Base-by-base conservation (phyloP, 2,797 vertebrate species). In the Acanthurus leucopareius region DNA sequence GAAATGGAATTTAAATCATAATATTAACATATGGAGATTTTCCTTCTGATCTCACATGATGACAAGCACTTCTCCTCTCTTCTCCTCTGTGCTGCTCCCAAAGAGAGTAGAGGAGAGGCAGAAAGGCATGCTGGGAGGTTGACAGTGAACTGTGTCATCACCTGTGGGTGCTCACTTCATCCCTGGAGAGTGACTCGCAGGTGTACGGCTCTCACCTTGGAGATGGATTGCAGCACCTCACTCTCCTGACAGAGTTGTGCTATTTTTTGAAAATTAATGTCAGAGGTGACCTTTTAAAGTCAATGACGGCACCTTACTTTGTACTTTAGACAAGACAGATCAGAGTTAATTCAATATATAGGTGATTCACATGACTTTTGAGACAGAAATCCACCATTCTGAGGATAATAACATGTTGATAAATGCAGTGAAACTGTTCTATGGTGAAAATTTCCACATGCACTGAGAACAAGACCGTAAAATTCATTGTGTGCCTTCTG, bases 11-110 rank as follows among this genome's bases (percentile, higher is more conserved):
- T 69, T 28, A 45, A 66, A 87, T 82, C 22, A 20, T 49, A 19
- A 40, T 35, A 89, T 85, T 79, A 76, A 53, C 60, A 88, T 74
- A 77, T 79, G 48, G 47, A 80, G 20, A 89, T 80, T 77, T 52
- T 82, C 44, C 38, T 42, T 80, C 52, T 80, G 74, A 32, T 84
- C 62, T 52, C 68, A 44, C 42, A 75, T 62, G 8, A 52, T 20
- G 4, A 56, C 52, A 52, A 67, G 10, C 35, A 9, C 56, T 15
- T 17, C 11, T 35, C n/a, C 22, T 65, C 56, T 60, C 48, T 59
- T 53, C 32, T 61, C 47, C 61, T 54, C 64, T 75, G 38, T 11
- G 11, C 28, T n/a, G 9, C 32, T 73, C 66, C 44, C 48, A 32
- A 32, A 32, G 28, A 32, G 28, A 32, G 28, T 32, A 32, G 28